Conservation (phyloP, 2,797 vertebrate genomes). For the Apogon hyalosoma region DNA sequence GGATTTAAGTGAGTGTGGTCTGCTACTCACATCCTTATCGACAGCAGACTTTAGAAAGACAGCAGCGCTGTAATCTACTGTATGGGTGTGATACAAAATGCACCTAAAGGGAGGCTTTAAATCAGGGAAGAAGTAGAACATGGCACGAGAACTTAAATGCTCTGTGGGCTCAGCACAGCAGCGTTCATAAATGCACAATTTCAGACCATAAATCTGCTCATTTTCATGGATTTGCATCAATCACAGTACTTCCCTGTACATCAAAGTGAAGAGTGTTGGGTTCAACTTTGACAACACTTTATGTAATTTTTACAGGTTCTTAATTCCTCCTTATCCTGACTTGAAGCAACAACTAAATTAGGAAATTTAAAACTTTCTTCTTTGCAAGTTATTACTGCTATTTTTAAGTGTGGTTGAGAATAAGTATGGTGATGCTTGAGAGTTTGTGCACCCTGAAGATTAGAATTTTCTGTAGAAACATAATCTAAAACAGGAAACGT, state of each 20-base stretch:
- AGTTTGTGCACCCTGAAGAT: too few relatives aligned
- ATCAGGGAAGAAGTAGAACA: not conserved
- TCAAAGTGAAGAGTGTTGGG: not conserved
- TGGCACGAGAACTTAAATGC: constrained; percentile 6
- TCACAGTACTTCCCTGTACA: constrained; percentile 8
- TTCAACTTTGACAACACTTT: constrained; percentile 1
- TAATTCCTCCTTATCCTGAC: too few relatives aligned
- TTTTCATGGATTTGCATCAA: constrained; percentile 11
- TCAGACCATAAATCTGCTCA: constrained; percentile 22
- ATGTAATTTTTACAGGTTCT: too few relatives aligned
- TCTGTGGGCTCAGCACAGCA: not conserved
- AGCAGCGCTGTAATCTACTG: constrained; percentile 3
- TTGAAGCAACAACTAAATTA: too few relatives aligned
- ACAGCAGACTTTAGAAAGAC: constrained; percentile 19
- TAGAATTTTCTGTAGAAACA: too few relatives aligned
- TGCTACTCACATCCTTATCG: constrained; percentile 33
- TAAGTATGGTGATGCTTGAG: too few relatives aligned
- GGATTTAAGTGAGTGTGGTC: constrained; percentile 38
- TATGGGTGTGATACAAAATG: not conserved
- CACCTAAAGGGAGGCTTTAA: not conserved
- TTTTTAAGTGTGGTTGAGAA: too few relatives aligned
- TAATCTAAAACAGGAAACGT: too few relatives aligned
- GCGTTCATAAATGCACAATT: constrained; percentile 4
- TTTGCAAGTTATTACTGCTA: too few relatives aligned
- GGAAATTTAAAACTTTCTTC: too few relatives aligned